Conservation (phyloP, 2,797 vertebrate genomes). For the Prionace glauca region DNA sequence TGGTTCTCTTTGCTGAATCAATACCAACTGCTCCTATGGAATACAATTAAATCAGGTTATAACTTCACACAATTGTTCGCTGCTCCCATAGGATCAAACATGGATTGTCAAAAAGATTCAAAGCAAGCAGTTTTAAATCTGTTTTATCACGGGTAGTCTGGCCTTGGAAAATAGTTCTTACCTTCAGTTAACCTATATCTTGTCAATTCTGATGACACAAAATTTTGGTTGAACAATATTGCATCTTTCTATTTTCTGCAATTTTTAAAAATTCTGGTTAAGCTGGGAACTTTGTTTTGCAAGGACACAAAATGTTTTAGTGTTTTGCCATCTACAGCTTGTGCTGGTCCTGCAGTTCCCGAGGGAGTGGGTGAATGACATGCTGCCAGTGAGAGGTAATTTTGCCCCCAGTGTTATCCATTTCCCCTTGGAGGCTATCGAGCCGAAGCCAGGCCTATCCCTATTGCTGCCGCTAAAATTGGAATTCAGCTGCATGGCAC, state of each 20-base stretch:
- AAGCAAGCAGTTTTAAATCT: not conserved
- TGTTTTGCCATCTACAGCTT: not conserved
- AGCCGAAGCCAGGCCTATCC: not conserved
- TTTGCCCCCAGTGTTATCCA: not conserved
- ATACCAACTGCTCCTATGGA: not conserved
- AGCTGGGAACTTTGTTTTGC: not conserved
- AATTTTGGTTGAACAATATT: not conserved
- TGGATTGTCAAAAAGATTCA: not conserved
- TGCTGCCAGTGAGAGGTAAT: not conserved
- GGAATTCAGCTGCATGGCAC: not conserved
- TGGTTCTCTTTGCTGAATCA: not conserved
- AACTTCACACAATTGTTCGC: not conserved
- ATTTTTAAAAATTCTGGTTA: not conserved
- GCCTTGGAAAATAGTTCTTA: not conserved
- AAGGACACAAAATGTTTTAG: not conserved
- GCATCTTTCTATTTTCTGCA: not conserved
- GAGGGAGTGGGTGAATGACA: not conserved
- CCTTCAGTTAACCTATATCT: not conserved
- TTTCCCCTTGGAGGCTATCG: not conserved
- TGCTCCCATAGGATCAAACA: not conserved
- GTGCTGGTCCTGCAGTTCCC: not conserved
- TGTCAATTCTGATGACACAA: not conserved
- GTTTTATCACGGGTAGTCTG: not conserved
- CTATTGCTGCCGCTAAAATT: not conserved
- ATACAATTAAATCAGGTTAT: slow-evolving; percentile 19